Base-by-base conservation (phyloP, 2,888 invertebrate species). In the Selenia dentaria region DNA sequence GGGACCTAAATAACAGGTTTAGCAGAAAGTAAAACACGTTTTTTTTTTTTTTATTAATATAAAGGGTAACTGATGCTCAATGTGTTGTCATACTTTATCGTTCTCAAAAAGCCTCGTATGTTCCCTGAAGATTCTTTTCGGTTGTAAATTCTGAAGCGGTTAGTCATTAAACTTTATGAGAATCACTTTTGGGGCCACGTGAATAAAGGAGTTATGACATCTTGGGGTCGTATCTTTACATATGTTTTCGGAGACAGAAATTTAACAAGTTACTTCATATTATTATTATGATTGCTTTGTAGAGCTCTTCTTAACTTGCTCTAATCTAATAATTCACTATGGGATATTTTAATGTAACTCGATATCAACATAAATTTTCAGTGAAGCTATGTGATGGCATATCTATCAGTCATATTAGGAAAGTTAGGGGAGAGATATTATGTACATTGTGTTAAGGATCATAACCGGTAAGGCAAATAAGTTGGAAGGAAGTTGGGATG, bases 391-490 rank as follows among this genome's bases (percentile, higher is more conserved):
- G 51, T 42, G 50, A 52, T 59, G 45, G 58, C 54, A 54, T 54
- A 62, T 64, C 57, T 38, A 44, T 41, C 55, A 55, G 51, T 55
- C 59, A 67, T 70, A 69, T 69, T 70, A 73, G 46, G 6, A 2
- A 10, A 36, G 9, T 29, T 64, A 51, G 49, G 46, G 47, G 50
- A 52, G 62, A 63, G 68, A 74, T 74, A 71, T 67, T 75, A 79
- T 79, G 75, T 79, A 81, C 71, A 79, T 78, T 77, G 73, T 67
- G 67, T 77, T 81, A 81, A 69, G 70, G 69, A 71, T 79, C 70
- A 72, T 79, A 81, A 87, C 83, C 74, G 66, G 70, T 64, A 68
- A 67, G 69, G 73, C 75, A 80, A 83, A 83, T 83, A 83, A 79
- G 61, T 79, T 75, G 68, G 64, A 65, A 67, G 70, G 64, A 83